A percentile compares a stretch with the other conserved stretches of the same genome.
Evolutionary conservation across 1,140 invertebrate species (phyloP).

Genomic region (Asobara japonica): DNA sequence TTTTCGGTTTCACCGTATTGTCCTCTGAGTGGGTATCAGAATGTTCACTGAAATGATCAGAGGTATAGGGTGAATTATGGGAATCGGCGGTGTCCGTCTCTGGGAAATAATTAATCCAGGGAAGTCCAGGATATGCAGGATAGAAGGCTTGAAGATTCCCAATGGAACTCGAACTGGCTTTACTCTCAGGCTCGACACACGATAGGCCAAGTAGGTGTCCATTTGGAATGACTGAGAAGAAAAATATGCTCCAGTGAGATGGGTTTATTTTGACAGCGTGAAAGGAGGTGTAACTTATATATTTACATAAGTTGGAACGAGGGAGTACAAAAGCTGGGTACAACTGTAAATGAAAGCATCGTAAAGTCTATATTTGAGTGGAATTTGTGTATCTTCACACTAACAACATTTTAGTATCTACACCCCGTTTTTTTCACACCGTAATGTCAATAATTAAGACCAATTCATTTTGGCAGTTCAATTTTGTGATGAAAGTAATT

Average conservation of each 20-base stretch:
- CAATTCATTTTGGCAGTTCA: background rate
- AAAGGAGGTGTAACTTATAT: conserved; percentile 18
- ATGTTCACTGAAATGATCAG: conserved; percentile 26
- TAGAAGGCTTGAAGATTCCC: conserved; percentile 32
- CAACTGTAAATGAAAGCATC: background rate
- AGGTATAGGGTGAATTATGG: conserved; percentile 8
- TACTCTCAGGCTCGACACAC: conserved; percentile 26
- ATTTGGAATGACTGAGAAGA: conserved; percentile 34
- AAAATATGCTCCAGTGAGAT: conserved; percentile 15
- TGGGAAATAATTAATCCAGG: conserved; percentile 44
- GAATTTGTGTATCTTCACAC: conserved; percentile 7
- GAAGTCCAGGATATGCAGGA: conserved; percentile 41
- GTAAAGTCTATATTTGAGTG: conserved; percentile 9
- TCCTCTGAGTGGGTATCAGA: conserved; percentile 15
- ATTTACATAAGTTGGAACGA: background rate
- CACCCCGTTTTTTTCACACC: background rate
- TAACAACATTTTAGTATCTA: conserved; percentile 17
- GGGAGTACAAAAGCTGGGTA: background rate
- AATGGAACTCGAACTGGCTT: conserved; percentile 2
- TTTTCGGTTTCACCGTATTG: conserved; percentile 50
- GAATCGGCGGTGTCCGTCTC: conserved; percentile 10
- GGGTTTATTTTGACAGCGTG: background rate
- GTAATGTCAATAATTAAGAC: background rate
- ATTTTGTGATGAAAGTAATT: background rate
- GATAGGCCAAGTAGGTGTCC: conserved; percentile 31